Base-by-base conservation (phyloP, 2,888 invertebrate genomes). In the Poecilobothrus nobilitatus region DNA sequence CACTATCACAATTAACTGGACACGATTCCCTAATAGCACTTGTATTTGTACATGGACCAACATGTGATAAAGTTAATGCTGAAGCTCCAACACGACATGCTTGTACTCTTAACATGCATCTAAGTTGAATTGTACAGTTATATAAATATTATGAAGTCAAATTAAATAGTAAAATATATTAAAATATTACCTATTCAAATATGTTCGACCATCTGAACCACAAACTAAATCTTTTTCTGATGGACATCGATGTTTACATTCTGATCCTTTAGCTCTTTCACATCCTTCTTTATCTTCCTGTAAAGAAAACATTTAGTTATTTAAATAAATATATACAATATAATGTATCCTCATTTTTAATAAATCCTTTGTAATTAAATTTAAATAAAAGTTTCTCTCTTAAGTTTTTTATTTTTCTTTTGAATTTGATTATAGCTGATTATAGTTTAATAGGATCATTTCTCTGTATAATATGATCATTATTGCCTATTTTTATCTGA, bases 141-240 rank as follows among this genome's bases (percentile, higher is more conserved):
- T 37, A 37, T 5, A 37, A 10, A 37, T 10, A 8, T 37, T 10
- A 10, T 5, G 37, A 37, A n/a, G n/a, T n/a, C n/a, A n/a, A 37
- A 37, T 37, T 37, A n/a, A n/a, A n/a, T n/a, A n/a, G n/a, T n/a
- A n/a, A n/a, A n/a, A n/a, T n/a, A 12, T 37, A 12, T 37, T 37
- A 33, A 20, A n/a, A 18, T 62, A n/a, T 63, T 61, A 94, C 76
- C 90, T 85, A 81, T 94, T 94, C 64, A 93, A 84, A 76, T 94
- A 94, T 0, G 94, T 94, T 71, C 92, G 85, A 37, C 94, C 92
- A 73, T 92, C 91, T 0, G 94, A 93, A 0, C 94, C 94, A 77
- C 94, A 95, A 27, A 94, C 93, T 0, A 91, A 90, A 79, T 94
- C 94, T 74, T 91, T 87, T 77, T 94, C 94, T 1, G 88, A 87